A percentile compares a stretch with the other conserved stretches of the same genome.
Evolutionary conservation across 2,113 vertebrate species (phyloP).

Genomic region (Romanogobio albipinnatus): DNA sequence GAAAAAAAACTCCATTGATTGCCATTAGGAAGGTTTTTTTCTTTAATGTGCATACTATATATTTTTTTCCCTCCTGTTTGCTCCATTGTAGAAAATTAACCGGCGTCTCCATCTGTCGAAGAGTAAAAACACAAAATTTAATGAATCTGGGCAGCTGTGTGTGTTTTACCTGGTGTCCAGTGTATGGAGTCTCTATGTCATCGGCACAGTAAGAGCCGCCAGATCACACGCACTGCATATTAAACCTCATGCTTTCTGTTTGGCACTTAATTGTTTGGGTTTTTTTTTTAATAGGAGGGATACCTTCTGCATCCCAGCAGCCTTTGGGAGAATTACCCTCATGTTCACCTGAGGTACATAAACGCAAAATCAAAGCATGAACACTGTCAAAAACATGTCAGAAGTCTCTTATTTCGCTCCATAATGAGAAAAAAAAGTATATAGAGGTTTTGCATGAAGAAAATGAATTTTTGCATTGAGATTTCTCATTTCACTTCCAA

Average conservation of each 20-base stretch:
- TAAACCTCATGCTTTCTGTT: not conserved
- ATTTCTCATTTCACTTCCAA: not conserved
- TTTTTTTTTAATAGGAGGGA: constrained; percentile 82
- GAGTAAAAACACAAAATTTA: constrained; percentile 97
- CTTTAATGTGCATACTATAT: not conserved
- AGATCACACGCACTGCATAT: not conserved
- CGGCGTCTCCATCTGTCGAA: constrained; percentile 97
- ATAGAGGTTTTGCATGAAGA: no score
- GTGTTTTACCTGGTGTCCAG: constrained; percentile 92
- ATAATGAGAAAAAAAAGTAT: no score
- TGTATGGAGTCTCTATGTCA: constrained; percentile 90
- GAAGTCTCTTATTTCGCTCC: no score
- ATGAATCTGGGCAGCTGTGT: constrained; percentile 94
- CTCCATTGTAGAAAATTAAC: constrained; percentile 87
- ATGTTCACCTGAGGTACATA: constrained; percentile 88
- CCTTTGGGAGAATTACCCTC: constrained; percentile 96
- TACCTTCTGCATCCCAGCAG: constrained; percentile 92
- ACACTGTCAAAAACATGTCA: no score
- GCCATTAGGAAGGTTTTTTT: not conserved
- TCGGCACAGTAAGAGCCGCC: constrained; percentile 81
- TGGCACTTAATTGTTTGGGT: not conserved
- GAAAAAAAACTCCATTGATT: no score
- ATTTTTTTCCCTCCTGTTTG: not conserved
- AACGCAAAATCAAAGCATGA: not conserved
- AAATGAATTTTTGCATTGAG: not conserved